These are phyloP conservation scores for Panthera tigris DNA, from an alignment of 2,113 vertebrate genomes.

Conservation along the genomic window DNA sequence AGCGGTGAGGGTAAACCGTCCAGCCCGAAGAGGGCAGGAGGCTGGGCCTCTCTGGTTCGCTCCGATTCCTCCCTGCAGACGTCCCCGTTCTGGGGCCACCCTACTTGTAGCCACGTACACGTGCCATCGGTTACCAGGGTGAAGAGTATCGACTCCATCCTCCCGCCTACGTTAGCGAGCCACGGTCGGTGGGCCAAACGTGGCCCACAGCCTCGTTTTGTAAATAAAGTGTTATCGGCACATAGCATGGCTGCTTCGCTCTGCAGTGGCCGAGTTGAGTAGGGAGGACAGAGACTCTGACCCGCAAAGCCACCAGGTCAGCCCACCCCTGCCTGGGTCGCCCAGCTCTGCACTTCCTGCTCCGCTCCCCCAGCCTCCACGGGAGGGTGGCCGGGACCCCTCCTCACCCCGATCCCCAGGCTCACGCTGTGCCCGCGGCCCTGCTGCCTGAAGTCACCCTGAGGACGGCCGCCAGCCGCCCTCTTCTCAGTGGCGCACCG, in stretches of 20 bases:
- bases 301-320: not conserved
- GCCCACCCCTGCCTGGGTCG: not conserved
- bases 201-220: not conserved
- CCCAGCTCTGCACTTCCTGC: not conserved
- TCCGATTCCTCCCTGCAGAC: not conserved
- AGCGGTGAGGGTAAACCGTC: not conserved
- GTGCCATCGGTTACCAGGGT: not conserved
- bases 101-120: accelerated
- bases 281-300: not conserved
- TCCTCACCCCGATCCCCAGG: not conserved
- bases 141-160: not conserved
- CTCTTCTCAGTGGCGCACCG: not conserved
- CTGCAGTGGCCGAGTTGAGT: not conserved
- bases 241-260: not conserved
- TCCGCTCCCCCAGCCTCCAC: not conserved
- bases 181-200: not conserved
- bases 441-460: not conserved
- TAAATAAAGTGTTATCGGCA: not conserved
- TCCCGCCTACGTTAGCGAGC: not conserved
- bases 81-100: not conserved
- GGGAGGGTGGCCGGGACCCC: not conserved
- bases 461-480: not conserved
- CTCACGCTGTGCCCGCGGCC: not conserved
- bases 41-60: not conserved
- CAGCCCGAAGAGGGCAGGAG: no score